Base-by-base conservation (phyloP, 2,797 vertebrate genomes). In the Falco novaeseelandiae region DNA sequence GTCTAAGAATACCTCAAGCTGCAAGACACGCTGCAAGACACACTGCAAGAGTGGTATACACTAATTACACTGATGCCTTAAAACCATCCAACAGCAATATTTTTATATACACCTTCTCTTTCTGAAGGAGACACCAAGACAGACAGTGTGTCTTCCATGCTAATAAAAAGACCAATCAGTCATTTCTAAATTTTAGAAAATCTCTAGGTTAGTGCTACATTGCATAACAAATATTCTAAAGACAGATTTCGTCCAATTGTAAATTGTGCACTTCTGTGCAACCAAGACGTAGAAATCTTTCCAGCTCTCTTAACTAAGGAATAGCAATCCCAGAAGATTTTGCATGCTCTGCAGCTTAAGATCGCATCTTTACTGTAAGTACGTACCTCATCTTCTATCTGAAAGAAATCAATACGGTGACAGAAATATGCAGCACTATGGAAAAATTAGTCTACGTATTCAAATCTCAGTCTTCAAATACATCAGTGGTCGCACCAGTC, bases 401-500 rank as follows among this genome's bases (percentile, higher is more conserved):
- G 49, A 81, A 77, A 40, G 5, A 88, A 90, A 58, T 8, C 22
- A 49, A 46, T 20, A 49, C 12, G 52, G 34, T 51, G 19, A 55
- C 29, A 86, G 66, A 84, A 70, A 78, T 5, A 83, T 0, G 14
- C 19, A 83, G n/a, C 42, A 55, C 27, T 29, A 34, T 9, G 12
- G 20, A 14, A 91, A 89, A 88, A 59, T 19, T 8, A 38, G 22
- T 26, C 27, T 49, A 34, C 12, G 34, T 44, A 58, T 55, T 61
- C 16, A 65, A 76, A 93, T 49, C 14, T 46, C 32, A 22, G 30
- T 29, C 36, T 89, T 77, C 66, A 77, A 83, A 80, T 14, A 46
- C 0, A 0, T 25, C 29, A 26, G 48, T n/a, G 21, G 2, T 4
- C 55, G 52, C 38, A 70, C 15, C 9, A 34, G 29, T 27, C 32